Evolutionary conservation across 2,888 invertebrate species (phyloP), one percentile per base, ranked within the genome.

Genomic region (Bellardia bayeri): DNA sequence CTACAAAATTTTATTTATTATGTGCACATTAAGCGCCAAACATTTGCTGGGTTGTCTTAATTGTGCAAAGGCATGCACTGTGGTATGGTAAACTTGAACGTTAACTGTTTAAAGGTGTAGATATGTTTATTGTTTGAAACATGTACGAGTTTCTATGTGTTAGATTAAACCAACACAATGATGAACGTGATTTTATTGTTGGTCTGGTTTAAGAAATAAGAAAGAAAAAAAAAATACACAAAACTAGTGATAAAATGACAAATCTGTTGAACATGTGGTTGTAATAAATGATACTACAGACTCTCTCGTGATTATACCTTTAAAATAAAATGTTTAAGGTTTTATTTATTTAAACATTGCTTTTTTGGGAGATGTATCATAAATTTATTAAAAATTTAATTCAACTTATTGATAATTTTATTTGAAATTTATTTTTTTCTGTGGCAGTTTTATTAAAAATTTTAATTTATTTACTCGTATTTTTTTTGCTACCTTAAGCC

Each of bases 161-260:
- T 11, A 3, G n/a, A 5, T 66, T 13, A 49, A 56, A 49, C 45
- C 66, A 45, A 56, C 33, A 64, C 49, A 80, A 80, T 66, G 37
- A 64, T 16, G 64, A 72, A 81, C 72, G 81, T 81, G 81, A 81
- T 82, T 74, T 72, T 56, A 82, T 82, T 64, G 64, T 74, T 66
- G 40, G 42, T 42, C 33, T 74, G 72, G 45, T 66, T 74, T n/a
- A 30, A 23, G 45, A 33, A 51, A 80, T 11, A 45, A 80, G 42
- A 14, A 4, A 16, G 16, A n/a, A 61, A 42, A n/a, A 33, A n/a
- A 51, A 42, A n/a, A 61, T 2, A 5, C 42, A 33, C 6, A 37
- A 81, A 74, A 56, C 58, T 40, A 63, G 13, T 49, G 45, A 68
- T 66, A 51, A 63, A 83, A 54, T 56, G 74, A 82, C 37, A 72